Evolutionary conservation across 2,797 vertebrate species (phyloP), one percentile per base, ranked within the genome.

Genomic region (Phoebastria nigripes): DNA sequence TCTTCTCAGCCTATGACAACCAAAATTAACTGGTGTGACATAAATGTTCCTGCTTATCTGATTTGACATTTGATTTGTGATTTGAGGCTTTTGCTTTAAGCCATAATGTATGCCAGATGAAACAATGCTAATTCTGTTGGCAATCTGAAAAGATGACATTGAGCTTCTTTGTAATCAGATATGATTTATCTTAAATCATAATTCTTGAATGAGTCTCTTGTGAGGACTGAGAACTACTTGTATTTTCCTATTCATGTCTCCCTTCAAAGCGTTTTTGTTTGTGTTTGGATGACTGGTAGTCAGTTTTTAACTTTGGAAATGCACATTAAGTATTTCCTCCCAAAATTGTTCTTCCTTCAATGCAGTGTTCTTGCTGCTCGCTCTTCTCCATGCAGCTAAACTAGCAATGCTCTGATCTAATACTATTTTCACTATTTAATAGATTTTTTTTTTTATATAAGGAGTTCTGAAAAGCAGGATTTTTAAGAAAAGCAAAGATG

Each of bases 31-130:
- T 80, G 81, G 58, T 52, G 41, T 82, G 92, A 90, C 66, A 62
- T 78, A 62, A 95, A 84, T 79, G 56, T 89, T 86, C 54, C 62
- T 94, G 25, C 39, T 91, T 90, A 88, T 89, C 87, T 87, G 49
- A 85, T 66, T 25, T 84, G 83, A 79, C 55, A 21, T 84, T 92
- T 91, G 74, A 56, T 86, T 94, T 94, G 84, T 92, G 94, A 95
- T 91, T 91, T 89, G 70, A 92, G 82, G 59, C 22, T 90, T 82
- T 95, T 94, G 61, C 87, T 96, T 77, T 87, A 85, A 95, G 87
- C 92, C 76, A 41, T 87, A 70, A 78, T 76, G 33, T 79, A 33
- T 90, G 87, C 87, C 73, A 91, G 18, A 54, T 69, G 91, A 94
- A 97, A 96, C 84, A 88, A 51, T 52, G 35, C 65, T 82, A 87